phyloP scores from a whole-genome alignment of 2,113 vertebrate species.

The Sylvilagus bachmani region DNA sequence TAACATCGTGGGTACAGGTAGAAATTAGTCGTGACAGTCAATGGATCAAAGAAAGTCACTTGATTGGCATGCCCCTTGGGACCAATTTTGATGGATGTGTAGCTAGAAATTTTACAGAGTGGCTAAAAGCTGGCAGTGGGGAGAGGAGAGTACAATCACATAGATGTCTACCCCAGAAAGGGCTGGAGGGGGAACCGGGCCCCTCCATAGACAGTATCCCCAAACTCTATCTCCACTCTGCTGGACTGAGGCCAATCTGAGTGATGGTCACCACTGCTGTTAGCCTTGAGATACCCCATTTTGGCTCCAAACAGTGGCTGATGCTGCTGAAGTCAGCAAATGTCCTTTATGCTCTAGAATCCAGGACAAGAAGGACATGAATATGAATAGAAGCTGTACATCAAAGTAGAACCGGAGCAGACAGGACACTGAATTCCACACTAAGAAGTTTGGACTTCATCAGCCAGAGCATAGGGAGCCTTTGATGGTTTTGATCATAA shows the following conservation, averaged over 20 bases:
- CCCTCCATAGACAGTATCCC: background rate
- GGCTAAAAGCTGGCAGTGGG: background rate
- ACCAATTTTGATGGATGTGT: background rate
- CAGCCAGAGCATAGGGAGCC: too few species aligned
- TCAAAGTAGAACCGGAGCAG: too few species aligned
- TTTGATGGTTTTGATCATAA: too few species aligned
- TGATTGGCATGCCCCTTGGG: background rate
- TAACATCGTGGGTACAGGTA: background rate
- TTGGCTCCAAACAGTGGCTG: background rate
- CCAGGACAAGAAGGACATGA: too few species aligned
- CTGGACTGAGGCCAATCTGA: background rate
- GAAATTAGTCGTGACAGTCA: conserved; percentile 21
- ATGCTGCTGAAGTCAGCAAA: background rate
- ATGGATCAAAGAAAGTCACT: background rate
- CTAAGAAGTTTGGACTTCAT: too few species aligned
- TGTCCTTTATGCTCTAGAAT: too few species aligned
- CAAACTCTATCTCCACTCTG: background rate
- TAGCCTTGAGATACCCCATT: background rate
- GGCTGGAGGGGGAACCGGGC: background rate
- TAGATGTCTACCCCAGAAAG: too few species aligned
- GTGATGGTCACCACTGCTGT: background rate
- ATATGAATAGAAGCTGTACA: too few species aligned
- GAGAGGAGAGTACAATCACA: background rate
- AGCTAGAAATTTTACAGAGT: background rate
- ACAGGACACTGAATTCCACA: too few species aligned